Base-by-base conservation (phyloP, 2,888 invertebrate genomes). In the Agriopis marginaria region DNA sequence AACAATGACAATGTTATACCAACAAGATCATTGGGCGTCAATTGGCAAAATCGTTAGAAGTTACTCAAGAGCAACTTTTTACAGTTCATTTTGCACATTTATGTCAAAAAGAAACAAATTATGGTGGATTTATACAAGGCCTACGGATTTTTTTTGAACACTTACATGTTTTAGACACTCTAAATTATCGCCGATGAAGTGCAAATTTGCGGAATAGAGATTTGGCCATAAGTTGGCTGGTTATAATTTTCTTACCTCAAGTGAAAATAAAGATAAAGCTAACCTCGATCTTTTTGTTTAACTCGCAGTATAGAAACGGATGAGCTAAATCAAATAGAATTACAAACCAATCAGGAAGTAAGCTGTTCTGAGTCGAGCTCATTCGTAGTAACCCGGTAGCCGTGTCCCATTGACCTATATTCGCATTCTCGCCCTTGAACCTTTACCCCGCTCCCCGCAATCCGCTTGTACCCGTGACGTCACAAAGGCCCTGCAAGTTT, bases 351-450 rank as follows among this genome's bases (percentile, higher is more conserved):
- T 83, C 79, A 77, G 81, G 80, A 81, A 79, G 76, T 74, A 75
- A 74, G 75, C 71, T 73, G 70, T 68, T 72, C 69, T 67, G 77
- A 73, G 76, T 71, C 76, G 72, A 75, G 78, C 68, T 62, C 66
- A 70, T 76, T 75, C 77, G 80, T 79, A 81, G 81, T 75, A 79
- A 79, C 79, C 78, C 80, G 79, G 82, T 80, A 81, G 86, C 84
- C 88, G 84, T 87, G 93, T 81, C 88, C 93, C 83, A 92, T 83
- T 93, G 89, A 89, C 93, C 93, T 85, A 92, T 78, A 89, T 93
- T 84, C 79, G 75, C 90, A 88, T 92, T 84, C 78, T 73, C 91
- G 92, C 88, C 93, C 93, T 93, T 93, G 93, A 93, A 93, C 92
- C 89, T 83, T 82, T 80, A 76, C 84, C 80, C 81, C 78, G 75